Base-by-base conservation (phyloP, 2,888 invertebrate genomes). In the Biston betularia region DNA sequence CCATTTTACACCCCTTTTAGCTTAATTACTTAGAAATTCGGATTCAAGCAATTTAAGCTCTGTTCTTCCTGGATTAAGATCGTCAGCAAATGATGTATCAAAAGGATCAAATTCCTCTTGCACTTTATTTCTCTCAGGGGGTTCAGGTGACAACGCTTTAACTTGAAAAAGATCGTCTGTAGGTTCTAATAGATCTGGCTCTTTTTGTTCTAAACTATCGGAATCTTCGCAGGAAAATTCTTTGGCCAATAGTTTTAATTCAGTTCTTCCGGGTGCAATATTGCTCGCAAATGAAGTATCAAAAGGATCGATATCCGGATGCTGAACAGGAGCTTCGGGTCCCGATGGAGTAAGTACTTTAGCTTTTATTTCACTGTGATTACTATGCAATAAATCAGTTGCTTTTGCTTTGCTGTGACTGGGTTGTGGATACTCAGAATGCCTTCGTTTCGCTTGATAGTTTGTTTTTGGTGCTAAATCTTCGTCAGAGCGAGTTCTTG, bases 281-380 rank as follows among this genome's bases (percentile, higher is more conserved):
- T 97, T 96, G 65, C 93, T 94, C 0, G 97, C 97, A 77, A 97
- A 97, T 0, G 98, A 97, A 0, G 98, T 98, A 82, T 98, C 98
- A 83, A 98, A 98, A 0, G 98, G 98, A 91, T 98, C 98, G 9
- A 90, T 86, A 75, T 96, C 93, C 65, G 93, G 90, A 57, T 88
- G 80, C 35, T 87, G 65, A 14, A 85, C 76, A 24, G 93, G 89
- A 61, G 57, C 58, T 60, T 68, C 68, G 1, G 83, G 88, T 12
- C 80, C 87, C 6, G 84, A 83, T 8, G 93, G 93, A 10, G 97
- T 97, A 53, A 97, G 82, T 57, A 97, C 96, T 86, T 97, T 97
- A 0, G 94, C 95, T 68, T 80, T 78, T 54, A 90, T 85, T 62
- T 89, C 84, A 57, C 77, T 81, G 75, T 85, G 75, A 71, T 79